Conservation (phyloP, 2,113 vertebrate genomes). For the Trogon melanurus region DNA sequence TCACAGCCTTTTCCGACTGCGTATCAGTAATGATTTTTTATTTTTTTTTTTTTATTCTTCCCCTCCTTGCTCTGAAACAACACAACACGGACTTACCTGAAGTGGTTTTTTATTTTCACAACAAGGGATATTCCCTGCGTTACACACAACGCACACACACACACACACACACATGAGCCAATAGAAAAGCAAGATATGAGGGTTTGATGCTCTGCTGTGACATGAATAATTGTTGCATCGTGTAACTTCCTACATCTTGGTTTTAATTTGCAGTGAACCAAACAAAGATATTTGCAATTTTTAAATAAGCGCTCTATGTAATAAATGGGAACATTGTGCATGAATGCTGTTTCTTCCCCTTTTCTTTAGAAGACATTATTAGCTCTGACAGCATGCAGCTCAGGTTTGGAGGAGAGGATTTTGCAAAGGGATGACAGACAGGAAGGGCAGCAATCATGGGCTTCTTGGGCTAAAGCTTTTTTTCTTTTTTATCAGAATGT, state of each 20-base stretch:
- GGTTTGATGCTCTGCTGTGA: conserved; percentile 66
- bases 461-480: conserved; percentile 85
- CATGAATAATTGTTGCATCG: conserved; percentile 75
- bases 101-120: conserved; percentile 63
- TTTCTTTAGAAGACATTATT: conserved; percentile 92
- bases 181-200: conserved; percentile 26
- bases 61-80: background rate
- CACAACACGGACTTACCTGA: conserved; percentile 15
- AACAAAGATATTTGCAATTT: conserved; percentile 82
- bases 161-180: background rate
- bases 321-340: conserved; percentile 89
- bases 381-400: conserved; percentile 98
- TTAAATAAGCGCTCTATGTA: conserved; percentile 80
- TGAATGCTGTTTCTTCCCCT: conserved; percentile 77
- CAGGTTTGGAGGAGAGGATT: conserved; percentile 96
- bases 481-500: conserved; percentile 90
- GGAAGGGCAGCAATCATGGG: conserved; percentile 98
- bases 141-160: conserved; percentile 6
- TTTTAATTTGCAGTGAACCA: conserved; percentile 83
- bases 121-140: conserved; percentile 50
- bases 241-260: conserved; percentile 77
- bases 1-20: background rate
- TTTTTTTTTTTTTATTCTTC: too few species aligned
- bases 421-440: conserved; percentile 98
- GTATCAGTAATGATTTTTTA: background rate